These are phyloP conservation scores for Neotoma lepida DNA, from an alignment of 2,113 vertebrate species.

Conservation along the genomic window DNA sequence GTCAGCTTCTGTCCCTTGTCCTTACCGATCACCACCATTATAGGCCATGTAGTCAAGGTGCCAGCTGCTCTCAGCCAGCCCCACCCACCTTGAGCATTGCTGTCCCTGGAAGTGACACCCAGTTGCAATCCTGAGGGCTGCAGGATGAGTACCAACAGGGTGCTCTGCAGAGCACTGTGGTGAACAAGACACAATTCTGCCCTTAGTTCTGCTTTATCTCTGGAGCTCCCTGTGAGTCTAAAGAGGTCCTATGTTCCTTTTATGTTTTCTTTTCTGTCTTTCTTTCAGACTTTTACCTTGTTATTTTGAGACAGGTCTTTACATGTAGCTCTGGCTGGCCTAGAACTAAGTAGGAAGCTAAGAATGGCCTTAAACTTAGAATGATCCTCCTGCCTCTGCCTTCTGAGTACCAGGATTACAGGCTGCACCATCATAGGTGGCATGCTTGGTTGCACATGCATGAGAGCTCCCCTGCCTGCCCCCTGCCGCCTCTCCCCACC, in stretches of 20 bases:
- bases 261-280: background rate
- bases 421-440: background rate
- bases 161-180: background rate
- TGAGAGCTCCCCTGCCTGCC: background rate
- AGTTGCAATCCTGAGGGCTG: background rate
- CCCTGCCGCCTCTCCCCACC: too few relatives aligned
- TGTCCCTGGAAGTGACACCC: background rate
- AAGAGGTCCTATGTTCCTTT: background rate
- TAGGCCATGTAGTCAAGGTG: background rate
- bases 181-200: background rate
- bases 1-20: background rate
- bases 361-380: background rate
- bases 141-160: background rate
- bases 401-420: background rate
- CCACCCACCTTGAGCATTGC: background rate
- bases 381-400: background rate
- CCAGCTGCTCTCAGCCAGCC: background rate
- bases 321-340: background rate
- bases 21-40: background rate
- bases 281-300: background rate
- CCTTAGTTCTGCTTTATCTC: background rate
- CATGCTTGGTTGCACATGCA: background rate
- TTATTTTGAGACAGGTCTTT: background rate
- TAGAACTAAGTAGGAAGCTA: background rate
- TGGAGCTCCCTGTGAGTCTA: background rate